These are phyloP conservation scores for Myiopsitta monachus DNA, from an alignment of 2,113 vertebrate genomes.

Conservation along the genomic window DNA sequence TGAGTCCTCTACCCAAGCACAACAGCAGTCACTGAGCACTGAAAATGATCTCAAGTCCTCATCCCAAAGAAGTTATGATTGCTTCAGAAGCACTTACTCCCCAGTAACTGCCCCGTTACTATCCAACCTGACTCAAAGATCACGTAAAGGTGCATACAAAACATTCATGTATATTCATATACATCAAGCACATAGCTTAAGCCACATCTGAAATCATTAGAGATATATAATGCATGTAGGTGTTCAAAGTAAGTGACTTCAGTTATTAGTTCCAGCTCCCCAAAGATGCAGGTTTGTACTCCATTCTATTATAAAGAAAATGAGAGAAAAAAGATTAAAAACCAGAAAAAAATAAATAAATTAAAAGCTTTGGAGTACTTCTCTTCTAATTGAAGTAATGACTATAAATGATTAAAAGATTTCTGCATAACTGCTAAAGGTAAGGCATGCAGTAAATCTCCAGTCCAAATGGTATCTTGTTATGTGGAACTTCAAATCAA, in stretches of 20 bases:
- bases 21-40: background rate
- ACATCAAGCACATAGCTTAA: background rate
- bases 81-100: background rate
- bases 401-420: slow-evolving; percentile 7
- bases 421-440: slow-evolving; percentile 19
- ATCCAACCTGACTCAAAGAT: background rate
- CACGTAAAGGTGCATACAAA: background rate
- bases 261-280: background rate
- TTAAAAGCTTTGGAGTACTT: background rate
- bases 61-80: background rate
- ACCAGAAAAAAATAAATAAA: background rate
- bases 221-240: background rate
- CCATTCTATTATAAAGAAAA: background rate
- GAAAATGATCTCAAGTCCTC: background rate
- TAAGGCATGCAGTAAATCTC: slow-evolving; percentile 29
- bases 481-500: slow-evolving; percentile 47
- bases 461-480: slow-evolving; percentile 20
- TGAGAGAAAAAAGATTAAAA: background rate
- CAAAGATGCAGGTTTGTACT: background rate
- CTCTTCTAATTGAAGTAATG: background rate
- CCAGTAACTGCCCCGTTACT: background rate
- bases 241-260: background rate
- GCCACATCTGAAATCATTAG: background rate
- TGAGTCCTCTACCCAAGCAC: background rate
- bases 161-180: background rate